phyloP scores from a whole-genome alignment of 35 echinoderm and acorn worm genomes.

The Holothuria glaberrima region DNA sequence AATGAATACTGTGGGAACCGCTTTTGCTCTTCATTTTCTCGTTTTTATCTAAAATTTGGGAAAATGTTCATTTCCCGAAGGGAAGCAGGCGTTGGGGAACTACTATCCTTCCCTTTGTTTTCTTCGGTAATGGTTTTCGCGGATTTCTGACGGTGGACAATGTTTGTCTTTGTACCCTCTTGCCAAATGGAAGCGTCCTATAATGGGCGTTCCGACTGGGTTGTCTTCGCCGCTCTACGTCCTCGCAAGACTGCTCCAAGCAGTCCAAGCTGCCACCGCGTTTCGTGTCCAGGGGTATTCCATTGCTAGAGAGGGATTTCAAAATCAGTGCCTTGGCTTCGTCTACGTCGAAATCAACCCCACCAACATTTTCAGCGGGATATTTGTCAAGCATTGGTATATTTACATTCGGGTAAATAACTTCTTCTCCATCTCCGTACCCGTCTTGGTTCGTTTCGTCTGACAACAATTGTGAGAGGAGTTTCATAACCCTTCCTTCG shows the following conservation, averaged over 20 bases:
- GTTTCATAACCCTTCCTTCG: not conserved
- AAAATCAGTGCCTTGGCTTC: slow-evolving; percentile 11
- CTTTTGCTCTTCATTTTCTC: not conserved
- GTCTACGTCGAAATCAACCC: not conserved
- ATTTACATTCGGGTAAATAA: not conserved
- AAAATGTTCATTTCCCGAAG: slow-evolving; percentile 49
- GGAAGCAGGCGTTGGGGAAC: slow-evolving; percentile 22
- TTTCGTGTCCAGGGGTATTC: slow-evolving; percentile 8
- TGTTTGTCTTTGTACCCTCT: slow-evolving; percentile 46
- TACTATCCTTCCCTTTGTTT: not conserved
- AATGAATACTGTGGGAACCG: slow-evolving; percentile 29
- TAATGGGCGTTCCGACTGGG: slow-evolving; percentile 27
- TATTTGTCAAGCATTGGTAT: slow-evolving; percentile 33
- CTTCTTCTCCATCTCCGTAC: not conserved
- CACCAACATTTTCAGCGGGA: not conserved
- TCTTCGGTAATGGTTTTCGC: slow-evolving; percentile 22
- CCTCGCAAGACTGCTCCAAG: slow-evolving; percentile 34
- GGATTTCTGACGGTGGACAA: slow-evolving; percentile 28
- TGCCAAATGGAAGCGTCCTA: slow-evolving; percentile 50
- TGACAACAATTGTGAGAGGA: slow-evolving; percentile 13
- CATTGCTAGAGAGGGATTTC: slow-evolving; percentile 21
- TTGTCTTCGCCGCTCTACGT: slow-evolving; percentile 5
- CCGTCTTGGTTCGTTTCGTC: slow-evolving; percentile 16
- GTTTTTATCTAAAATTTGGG: not conserved
- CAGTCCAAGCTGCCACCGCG: slow-evolving; percentile 18